These are phyloP conservation scores for Diplazon laetatorius DNA, from an alignment of 2,888 invertebrate genomes.

Conservation along the genomic window DNA sequence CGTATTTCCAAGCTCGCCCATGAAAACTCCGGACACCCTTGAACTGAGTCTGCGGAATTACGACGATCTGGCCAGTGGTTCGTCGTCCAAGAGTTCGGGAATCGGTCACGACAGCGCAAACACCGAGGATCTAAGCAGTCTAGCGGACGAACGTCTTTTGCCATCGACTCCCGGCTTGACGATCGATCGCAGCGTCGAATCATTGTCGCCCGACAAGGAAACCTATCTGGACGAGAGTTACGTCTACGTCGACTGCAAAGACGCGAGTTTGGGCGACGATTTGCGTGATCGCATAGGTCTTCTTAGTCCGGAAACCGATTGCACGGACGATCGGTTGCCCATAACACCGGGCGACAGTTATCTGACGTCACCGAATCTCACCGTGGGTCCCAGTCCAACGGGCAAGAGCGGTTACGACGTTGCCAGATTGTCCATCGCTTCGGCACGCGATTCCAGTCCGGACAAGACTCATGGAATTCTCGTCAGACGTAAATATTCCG, in stretches of 20 bases:
- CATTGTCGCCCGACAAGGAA: constrained; percentile 72
- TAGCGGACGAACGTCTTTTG: constrained; percentile 75
- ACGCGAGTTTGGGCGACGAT: constrained; percentile 67
- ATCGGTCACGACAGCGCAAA: constrained; percentile 82
- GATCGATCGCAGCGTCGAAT: constrained; percentile 73
- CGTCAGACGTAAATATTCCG: constrained; percentile 66
- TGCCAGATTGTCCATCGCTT: constrained; percentile 17
- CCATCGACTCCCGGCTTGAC: constrained; percentile 77
- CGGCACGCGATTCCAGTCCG: constrained; percentile 12
- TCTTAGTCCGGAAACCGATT: constrained; percentile 70
- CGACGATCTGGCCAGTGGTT: constrained; percentile 28
- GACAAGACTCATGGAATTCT: constrained; percentile 69
- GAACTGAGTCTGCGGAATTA: constrained; percentile 36
- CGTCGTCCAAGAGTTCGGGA: constrained; percentile 83
- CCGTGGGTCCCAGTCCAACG: constrained; percentile 68
- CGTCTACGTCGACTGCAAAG: constrained; percentile 67
- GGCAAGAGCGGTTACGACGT: constrained; percentile 33
- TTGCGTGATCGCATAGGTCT: constrained; percentile 66
- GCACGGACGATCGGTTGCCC: constrained; percentile 71
- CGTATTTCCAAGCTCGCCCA: constrained; percentile 73
- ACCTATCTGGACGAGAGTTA: constrained; percentile 68
- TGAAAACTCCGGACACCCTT: constrained; percentile 53
- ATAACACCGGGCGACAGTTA: constrained; percentile 69
- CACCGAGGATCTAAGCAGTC: constrained; percentile 76
- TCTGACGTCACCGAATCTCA: constrained; percentile 69